Evolutionary conservation across 1,140 invertebrate genomes (phyloP), one percentile per base, ranked within the genome.

Genomic region (Habropoda laboriosa): DNA sequence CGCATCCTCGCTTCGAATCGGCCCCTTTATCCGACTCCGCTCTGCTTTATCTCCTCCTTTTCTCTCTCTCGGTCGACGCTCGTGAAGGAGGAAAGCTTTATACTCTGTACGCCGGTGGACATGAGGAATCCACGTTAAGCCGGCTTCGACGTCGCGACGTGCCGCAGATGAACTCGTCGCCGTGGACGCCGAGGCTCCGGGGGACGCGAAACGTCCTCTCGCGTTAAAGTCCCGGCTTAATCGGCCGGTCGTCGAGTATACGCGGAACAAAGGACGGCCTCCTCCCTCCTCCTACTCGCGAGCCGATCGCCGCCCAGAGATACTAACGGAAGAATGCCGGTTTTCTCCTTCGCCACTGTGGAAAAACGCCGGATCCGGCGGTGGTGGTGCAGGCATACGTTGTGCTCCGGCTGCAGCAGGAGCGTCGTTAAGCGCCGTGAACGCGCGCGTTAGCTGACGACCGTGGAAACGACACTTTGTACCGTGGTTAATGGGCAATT

Each of bases 401-500:
- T n/a, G n/a, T n/a, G n/a, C n/a, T 32, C 55, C 27, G 27, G 55
- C 55, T 32, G 6, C 55, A 8, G 30, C n/a, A n/a, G n/a, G n/a
- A n/a, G n/a, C 60, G 13, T 63, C 63, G 42, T 51, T 74, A 63
- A 61, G 51, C 57, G 35, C 35, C 24, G 45, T 38, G 53, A 30
- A 66, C 47, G 83, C 87, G 83, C 87, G 85, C 86, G 88, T 90
- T 87, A 83, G 75, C 89, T 89, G 88, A 88, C 83, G 87, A 75
- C 85, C 81, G 76, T 86, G 86, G 86, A 91, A 91, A 90, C 88
- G 87, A 91, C 90, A 88, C 89, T 91, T 89, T 85, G 80, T 42
- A 63, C 7, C 86, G 86, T 87, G 82, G 81, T 86, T 90, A 90
- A 90, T 90, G 88, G 90, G 83, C 87, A 89, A 89, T 91, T 91